Evolutionary conservation across 2,888 invertebrate genomes (phyloP).

Genomic region (Drosophila buzzatii): DNA sequence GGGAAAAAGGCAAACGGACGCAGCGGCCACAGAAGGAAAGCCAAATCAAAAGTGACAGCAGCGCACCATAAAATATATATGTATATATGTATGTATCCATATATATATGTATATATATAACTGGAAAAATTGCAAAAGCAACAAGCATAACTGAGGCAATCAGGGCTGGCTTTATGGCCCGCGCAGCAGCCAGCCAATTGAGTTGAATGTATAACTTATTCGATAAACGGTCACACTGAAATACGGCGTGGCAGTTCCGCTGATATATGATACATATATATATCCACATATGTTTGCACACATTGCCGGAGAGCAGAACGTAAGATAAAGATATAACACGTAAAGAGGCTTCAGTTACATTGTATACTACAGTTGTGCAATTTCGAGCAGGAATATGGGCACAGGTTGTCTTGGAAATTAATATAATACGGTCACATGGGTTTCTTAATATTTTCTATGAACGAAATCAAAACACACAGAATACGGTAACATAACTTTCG

Average conservation of each 20-base stretch:
- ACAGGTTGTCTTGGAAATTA: not conserved
- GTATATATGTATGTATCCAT: not conserved
- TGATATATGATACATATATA: not conserved
- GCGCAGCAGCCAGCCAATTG: not conserved
- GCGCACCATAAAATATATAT: slow-evolving; percentile 30
- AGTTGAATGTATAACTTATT: not conserved
- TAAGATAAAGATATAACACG: not conserved
- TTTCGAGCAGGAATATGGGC: not conserved
- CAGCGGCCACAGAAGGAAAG: slow-evolving; percentile 32
- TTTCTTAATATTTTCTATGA: not conserved
- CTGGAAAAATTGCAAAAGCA: slow-evolving; percentile 3
- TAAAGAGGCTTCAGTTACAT: not conserved
- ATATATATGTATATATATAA: not conserved
- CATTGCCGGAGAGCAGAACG: too few relatives aligned
- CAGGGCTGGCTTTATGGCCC: slow-evolving; percentile 34
- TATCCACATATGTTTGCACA: too few relatives aligned
- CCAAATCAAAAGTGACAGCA: slow-evolving; percentile 70
- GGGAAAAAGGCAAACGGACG: slow-evolving; percentile 7
- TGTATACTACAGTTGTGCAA: not conserved
- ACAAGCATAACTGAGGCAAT: slow-evolving; percentile 26
- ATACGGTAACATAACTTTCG: not conserved
- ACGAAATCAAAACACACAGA: too few relatives aligned
- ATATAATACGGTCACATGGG: not conserved
- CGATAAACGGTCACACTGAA: slow-evolving; percentile 5
- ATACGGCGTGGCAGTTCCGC: not conserved